Evolutionary conservation across 1,140 invertebrate species (phyloP), one percentile per base, ranked within the genome.

Genomic region (Solen grandis): DNA sequence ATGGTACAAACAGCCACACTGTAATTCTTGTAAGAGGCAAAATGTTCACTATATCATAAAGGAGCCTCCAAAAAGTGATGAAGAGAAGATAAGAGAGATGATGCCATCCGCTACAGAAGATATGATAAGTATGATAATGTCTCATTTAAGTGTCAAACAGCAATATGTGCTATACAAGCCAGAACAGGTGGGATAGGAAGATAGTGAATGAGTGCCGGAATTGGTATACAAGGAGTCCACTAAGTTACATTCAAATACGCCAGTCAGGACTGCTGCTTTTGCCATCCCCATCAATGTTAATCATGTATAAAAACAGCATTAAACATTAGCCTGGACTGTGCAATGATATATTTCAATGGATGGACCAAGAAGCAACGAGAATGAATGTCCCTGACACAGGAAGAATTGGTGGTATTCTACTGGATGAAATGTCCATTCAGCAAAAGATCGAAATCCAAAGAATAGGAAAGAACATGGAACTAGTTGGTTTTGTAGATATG

Each of bases 191-290:
- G 63, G 63, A 66, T 13, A 66, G 35, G 25, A 35, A 2, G 22
- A 66, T 66, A 5, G 29, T 66, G 3, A 36, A 66, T 38, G 63
- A 66, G 29, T 66, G 63, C 29, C 2, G 36, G 29, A 66, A 66
- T 25, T 66, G 63, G 63, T 66, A 35, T 66, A 66, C 63, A 38
- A 36, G 63, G 41, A 74, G 70, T n/a, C n/a, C n/a, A n/a, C n/a
- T n/a, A n/a, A n/a, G n/a, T n/a, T n/a, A n/a, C n/a, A n/a, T n/a
- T n/a, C n/a, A n/a, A n/a, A n/a, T n/a, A n/a, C n/a, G n/a, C n/a
- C n/a, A 73, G 38, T 73, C 62, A 13, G 62, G 62, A 25, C 38
- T 66, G 3, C 8, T 66, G 3, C 13, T 41, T 8, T 10, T 66
- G 10, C 31, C 63, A 41, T 38, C 63, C 16, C 63, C 63, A 3